phyloP scores from a whole-genome alignment of 2,888 invertebrate genomes.

The Catocala sponsa region DNA sequence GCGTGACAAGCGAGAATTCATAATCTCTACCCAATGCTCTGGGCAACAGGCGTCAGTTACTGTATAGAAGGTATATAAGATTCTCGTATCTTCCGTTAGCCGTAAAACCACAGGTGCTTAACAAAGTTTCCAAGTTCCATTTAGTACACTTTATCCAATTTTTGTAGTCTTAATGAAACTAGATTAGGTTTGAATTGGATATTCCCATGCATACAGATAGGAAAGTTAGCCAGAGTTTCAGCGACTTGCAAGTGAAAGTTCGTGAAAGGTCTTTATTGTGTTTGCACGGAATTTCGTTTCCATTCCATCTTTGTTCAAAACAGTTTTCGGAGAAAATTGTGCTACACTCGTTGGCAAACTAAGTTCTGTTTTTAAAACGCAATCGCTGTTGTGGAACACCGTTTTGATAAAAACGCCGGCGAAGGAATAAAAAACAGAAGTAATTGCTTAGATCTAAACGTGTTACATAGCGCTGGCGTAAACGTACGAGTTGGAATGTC shows the following conservation, averaged over 20 bases:
- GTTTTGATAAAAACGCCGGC: slow-evolving; percentile 48
- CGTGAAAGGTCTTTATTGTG: slow-evolving; percentile 69
- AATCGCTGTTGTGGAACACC: slow-evolving; percentile 59
- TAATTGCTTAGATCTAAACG: slow-evolving; percentile 29
- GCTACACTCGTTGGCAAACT: slow-evolving; percentile 60
- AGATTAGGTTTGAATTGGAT: slow-evolving; percentile 14
- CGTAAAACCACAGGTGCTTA: background rate
- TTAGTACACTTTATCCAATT: slow-evolving; percentile 10
- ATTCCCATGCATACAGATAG: slow-evolving; percentile 37
- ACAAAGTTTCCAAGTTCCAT: slow-evolving; percentile 4
- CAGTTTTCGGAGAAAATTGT: slow-evolving; percentile 59
- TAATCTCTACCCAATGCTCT: no score
- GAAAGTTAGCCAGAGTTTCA: slow-evolving; percentile 38
- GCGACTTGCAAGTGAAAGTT: slow-evolving; percentile 62
- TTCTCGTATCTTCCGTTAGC: background rate
- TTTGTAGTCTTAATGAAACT: slow-evolving; percentile 37
- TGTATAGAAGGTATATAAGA: no score
- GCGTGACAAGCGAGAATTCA: no score
- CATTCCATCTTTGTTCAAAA: slow-evolving; percentile 67
- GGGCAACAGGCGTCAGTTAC: no score
- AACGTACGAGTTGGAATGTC: slow-evolving; percentile 16
- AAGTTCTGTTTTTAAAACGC: slow-evolving; percentile 62
- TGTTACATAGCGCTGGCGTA: slow-evolving; percentile 4
- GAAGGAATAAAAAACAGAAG: slow-evolving; percentile 36
- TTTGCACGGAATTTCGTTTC: slow-evolving; percentile 68